Evolutionary conservation across 53 echinoderm and acorn worm species (phyloP).

Genomic region (Pentamera pediparva): DNA sequence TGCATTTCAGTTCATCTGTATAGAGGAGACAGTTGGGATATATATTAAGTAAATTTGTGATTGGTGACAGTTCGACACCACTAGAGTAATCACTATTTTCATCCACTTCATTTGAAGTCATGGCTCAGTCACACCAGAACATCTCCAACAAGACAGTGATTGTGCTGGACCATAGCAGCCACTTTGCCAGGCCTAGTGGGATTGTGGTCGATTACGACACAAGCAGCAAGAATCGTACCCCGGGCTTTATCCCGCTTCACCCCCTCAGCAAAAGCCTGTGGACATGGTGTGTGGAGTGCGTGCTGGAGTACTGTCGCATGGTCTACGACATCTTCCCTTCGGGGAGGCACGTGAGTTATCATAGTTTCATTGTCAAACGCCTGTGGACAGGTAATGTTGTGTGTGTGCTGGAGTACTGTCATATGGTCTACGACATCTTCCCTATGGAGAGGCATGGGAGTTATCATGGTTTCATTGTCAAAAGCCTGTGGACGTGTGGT

Average conservation of each 20-base stretch:
- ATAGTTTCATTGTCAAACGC: too few species aligned
- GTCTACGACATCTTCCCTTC: constrained; percentile 85
- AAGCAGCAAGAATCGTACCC: constrained; percentile 73
- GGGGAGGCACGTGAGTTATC: constrained; percentile 68
- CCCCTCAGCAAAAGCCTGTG: constrained; percentile 84
- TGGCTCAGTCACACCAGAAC: too few species aligned
- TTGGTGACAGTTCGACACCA: too few species aligned
- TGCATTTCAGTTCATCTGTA: too few species aligned
- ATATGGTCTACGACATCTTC: constrained; percentile 85
- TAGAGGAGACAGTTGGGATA: too few species aligned
- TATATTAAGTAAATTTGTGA: too few species aligned
- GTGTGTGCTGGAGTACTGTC: constrained; percentile 78
- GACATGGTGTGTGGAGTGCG: constrained; percentile 84
- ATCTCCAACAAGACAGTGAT: constrained; percentile 64
- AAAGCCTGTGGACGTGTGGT: constrained; percentile 87
- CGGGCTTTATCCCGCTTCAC: constrained; percentile 76
- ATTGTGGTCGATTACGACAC: constrained; percentile 85
- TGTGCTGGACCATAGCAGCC: constrained; percentile 77
- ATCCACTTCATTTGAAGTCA: too few species aligned
- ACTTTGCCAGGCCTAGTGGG: constrained; percentile 76
- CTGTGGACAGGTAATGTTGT: constrained; percentile 90
- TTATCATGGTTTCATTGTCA: too few species aligned
- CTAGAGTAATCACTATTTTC: too few species aligned
- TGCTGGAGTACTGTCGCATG: constrained; percentile 83
- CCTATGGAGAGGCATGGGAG: constrained; percentile 76